Evolutionary conservation across 2,113 vertebrate genomes (phyloP).

Genomic region (Coptodon bakossiorum): DNA sequence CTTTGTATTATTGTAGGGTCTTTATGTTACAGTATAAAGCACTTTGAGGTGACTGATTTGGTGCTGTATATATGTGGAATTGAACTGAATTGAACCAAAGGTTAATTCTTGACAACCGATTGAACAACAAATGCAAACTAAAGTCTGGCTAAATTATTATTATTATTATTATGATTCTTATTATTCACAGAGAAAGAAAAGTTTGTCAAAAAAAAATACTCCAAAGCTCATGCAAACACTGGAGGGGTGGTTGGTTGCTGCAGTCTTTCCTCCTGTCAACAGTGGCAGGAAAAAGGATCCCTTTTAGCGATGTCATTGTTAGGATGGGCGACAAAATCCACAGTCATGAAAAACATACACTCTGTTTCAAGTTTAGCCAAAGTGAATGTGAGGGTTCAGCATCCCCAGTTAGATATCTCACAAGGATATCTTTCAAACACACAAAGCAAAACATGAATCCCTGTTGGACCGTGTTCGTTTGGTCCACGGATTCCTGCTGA

Average conservation of each 20-base stretch:
- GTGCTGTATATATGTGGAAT: not conserved
- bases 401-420: not conserved
- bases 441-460: not conserved
- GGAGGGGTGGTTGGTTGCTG: not conserved
- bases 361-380: not conserved
- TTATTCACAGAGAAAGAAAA: not conserved
- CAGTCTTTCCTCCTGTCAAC: not conserved
- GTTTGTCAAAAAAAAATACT: not conserved
- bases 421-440: not conserved
- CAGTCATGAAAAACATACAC: not conserved
- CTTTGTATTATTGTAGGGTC: no score
- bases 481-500: not conserved
- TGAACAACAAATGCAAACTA: not conserved
- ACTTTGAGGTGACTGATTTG: no score
- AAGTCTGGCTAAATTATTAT: not conserved
- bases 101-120: not conserved
- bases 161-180: not conserved
- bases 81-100: not conserved
- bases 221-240: not conserved
- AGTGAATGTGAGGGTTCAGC: not conserved
- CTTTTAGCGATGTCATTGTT: not conserved
- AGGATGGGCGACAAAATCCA: not conserved
- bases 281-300: not conserved
- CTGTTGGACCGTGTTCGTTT: not conserved
- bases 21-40: no score